A percentile compares a stretch with the other conserved stretches of the same genome.
Evolutionary conservation across 2,888 invertebrate genomes (phyloP).

Genomic region (Brachynemurus nebulosus): DNA sequence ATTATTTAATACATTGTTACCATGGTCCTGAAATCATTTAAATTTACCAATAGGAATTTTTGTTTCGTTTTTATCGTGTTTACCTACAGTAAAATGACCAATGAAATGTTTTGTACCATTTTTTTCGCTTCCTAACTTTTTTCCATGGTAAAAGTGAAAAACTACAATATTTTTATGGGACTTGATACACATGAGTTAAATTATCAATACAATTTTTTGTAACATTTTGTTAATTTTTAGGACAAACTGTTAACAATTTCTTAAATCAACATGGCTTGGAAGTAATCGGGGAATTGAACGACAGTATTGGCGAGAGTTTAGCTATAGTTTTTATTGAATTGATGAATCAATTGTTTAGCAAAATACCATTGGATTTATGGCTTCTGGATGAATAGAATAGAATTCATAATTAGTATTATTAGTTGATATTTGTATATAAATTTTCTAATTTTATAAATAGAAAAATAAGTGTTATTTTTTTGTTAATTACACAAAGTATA

Average conservation of each 20-base stretch:
- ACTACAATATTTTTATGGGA: too few species aligned
- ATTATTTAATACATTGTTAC: too few species aligned
- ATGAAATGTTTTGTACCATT: too few species aligned
- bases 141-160: too few species aligned
- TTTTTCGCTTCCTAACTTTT: too few species aligned
- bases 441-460: neutral
- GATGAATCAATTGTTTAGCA: conserved; percentile 42
- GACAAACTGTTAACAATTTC: conserved; percentile 41
- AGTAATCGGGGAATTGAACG: conserved; percentile 41
- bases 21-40: too few species aligned
- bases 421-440: neutral
- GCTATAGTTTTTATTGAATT: conserved; percentile 39
- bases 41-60: too few species aligned
- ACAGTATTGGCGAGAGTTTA: conserved; percentile 39
- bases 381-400: conserved; percentile 19
- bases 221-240: conserved; percentile 25
- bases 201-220: too few species aligned
- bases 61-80: too few species aligned
- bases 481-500: too few species aligned
- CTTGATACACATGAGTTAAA: too few species aligned
- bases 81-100: too few species aligned
- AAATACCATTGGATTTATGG: conserved; percentile 43
- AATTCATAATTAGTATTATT: neutral
- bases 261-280: conserved; percentile 43
- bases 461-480: neutral